Evolutionary conservation across 2,113 vertebrate species (phyloP), one percentile per base, ranked within the genome.

Genomic region (Corythoichthys intestinalis): DNA sequence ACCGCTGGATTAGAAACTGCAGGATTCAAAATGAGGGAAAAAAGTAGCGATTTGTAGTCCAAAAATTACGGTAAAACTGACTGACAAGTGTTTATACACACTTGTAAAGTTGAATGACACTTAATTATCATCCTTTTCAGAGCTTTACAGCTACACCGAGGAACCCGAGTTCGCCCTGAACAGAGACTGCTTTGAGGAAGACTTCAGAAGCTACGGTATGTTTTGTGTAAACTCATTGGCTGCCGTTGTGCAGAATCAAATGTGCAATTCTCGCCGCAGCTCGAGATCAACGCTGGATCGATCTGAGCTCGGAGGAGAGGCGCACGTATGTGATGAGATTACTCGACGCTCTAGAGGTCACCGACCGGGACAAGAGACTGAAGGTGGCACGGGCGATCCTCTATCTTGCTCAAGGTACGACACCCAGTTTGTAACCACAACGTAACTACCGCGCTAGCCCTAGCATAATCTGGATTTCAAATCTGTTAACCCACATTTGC

Each of bases 111-210:
- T 44, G 41, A 44, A 44, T 2, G 41, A 44, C 41, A 44, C 41
- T 46, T 34, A 1, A 14, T 14, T 7, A 70, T 78, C 71, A 76
- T 35, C 65, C 60, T 77, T 73, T 34, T 28, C 88, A 99, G 97
- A 98, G 87, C 90, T 99, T 44, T 99, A 96, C 89, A 98, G 97
- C 85, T 99, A 99, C 93, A 99, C 97, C 0, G 97, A 98, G 85
- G 96, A 95, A 79, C 94, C 92, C 0, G 97, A 99, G 85, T 97
- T 98, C 63, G 88, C 91, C 73, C 86, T 93, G 63, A 99, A 98
- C 91, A 89, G 92, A 82, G 93, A 93, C 72, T 98, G 94, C 88
- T 98, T 98, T 71, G 94, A 98, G 68, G 96, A 99, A 82, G 96
- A 98, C 85, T 98, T 98, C 81, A 93, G 76, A 37, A 83, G 80